Evolutionary conservation across 2,797 vertebrate species (phyloP).

Genomic region (Oryzias sinensis): DNA sequence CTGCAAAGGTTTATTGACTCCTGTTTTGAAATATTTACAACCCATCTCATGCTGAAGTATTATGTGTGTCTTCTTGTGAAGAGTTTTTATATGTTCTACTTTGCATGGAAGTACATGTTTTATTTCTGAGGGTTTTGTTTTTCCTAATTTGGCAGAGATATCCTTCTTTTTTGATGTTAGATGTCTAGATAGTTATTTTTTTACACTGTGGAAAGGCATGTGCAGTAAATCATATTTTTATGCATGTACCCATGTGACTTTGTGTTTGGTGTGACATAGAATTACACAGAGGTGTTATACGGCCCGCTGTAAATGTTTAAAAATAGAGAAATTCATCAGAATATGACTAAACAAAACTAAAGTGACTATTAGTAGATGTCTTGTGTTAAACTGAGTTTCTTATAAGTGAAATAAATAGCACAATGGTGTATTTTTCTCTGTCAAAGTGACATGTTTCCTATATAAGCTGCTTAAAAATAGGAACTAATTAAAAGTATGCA

Average conservation of each 20-base stretch:
- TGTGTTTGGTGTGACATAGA: conserved; percentile 4
- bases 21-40: conserved; percentile 56
- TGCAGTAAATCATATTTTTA: conserved; percentile 18
- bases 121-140: neutral
- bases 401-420: no score
- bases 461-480: no score
- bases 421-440: no score
- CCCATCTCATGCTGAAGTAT: conserved; percentile 44
- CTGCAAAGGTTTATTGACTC: conserved; percentile 58
- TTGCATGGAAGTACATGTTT: neutral
- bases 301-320: conserved; percentile 9
- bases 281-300: conserved; percentile 4
- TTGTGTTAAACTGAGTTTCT: no score
- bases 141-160: neutral
- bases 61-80: conserved; percentile 15
- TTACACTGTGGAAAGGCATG: conserved; percentile 21
- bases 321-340: neutral
- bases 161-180: neutral
- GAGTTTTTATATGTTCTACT: conserved; percentile 14
- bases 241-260: conserved; percentile 3
- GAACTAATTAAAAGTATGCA: no score
- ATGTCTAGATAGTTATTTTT: no score
- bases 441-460: no score
- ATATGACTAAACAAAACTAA: no score
- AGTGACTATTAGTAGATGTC: no score